Conservation (phyloP, 2,888 invertebrate species). For the Stenodema calcarata region DNA sequence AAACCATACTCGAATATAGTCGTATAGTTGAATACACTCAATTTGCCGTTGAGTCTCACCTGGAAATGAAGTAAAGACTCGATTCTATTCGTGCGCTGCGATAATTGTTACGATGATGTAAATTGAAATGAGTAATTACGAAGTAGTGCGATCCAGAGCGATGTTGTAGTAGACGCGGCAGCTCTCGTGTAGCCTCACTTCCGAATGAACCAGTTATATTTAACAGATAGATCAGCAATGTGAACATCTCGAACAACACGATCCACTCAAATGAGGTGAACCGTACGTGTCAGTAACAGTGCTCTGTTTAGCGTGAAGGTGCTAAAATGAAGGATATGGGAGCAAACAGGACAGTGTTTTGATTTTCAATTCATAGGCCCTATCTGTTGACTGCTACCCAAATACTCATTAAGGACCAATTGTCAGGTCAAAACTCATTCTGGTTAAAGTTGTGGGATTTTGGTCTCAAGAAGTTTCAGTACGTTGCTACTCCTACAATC, state of each 20-base stretch:
- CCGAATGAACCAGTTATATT: not conserved
- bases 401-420: no score
- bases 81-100: not conserved
- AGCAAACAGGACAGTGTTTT: no score
- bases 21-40: constrained; percentile 28
- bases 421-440: no score
- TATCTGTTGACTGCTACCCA: no score
- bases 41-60: constrained; percentile 24
- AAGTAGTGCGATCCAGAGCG: constrained; percentile 27
- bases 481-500: no score
- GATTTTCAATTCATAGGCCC: no score
- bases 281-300: not conserved
- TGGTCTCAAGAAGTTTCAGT: no score
- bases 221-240: not conserved
- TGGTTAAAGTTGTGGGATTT: no score
- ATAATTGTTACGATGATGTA: not conserved
- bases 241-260: not conserved
- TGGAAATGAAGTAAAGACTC: not conserved
- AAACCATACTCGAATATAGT: constrained; percentile 12
- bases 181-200: not conserved
- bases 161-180: not conserved
- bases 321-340: no score
- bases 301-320: not conserved
- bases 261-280: not conserved
- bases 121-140: not conserved